phyloP scores from a whole-genome alignment of 2,797 vertebrate species.

The Acanthis flammea region DNA sequence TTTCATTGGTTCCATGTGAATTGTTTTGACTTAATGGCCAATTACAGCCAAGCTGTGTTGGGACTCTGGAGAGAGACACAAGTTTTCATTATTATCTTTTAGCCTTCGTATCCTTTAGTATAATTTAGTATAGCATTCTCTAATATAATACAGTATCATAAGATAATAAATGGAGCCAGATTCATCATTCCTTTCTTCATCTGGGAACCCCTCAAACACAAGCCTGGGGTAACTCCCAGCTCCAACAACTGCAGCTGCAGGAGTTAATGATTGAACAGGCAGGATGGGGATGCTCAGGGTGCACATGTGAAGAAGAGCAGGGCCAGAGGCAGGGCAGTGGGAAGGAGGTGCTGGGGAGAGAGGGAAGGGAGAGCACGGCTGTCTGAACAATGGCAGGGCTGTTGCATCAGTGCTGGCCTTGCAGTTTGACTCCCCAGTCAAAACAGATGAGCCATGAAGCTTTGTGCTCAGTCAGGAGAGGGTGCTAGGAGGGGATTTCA shows the following conservation, averaged over 20 bases:
- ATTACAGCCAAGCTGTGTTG: rapidly evolving
- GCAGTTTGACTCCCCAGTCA: slow-evolving; percentile 45
- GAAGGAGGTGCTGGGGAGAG: not conserved
- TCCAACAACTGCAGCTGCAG: not conserved
- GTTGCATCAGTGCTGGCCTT: slow-evolving; percentile 47
- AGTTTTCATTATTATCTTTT: too few species aligned
- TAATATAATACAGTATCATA: not conserved
- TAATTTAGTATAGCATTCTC: not conserved
- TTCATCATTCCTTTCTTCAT: not conserved
- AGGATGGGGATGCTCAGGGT: not conserved
- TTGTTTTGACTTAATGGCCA: too few species aligned
- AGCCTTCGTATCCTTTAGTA: not conserved
- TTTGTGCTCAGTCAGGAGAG: not conserved
- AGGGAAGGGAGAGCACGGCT: not conserved
- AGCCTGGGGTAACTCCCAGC: not conserved
- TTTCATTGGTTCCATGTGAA: too few species aligned
- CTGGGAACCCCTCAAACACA: not conserved
- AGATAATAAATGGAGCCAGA: not conserved
- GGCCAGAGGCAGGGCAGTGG: not conserved
- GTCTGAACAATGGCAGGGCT: not conserved
- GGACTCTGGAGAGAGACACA: too few species aligned
- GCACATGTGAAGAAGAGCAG: not conserved
- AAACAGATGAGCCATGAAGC: slow-evolving; percentile 56
- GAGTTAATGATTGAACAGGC: slow-evolving; percentile 22
- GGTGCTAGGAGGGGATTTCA: not conserved